Conservation (phyloP, 2,797 vertebrate species). For the Lepidocolaptes lacrymiger region DNA sequence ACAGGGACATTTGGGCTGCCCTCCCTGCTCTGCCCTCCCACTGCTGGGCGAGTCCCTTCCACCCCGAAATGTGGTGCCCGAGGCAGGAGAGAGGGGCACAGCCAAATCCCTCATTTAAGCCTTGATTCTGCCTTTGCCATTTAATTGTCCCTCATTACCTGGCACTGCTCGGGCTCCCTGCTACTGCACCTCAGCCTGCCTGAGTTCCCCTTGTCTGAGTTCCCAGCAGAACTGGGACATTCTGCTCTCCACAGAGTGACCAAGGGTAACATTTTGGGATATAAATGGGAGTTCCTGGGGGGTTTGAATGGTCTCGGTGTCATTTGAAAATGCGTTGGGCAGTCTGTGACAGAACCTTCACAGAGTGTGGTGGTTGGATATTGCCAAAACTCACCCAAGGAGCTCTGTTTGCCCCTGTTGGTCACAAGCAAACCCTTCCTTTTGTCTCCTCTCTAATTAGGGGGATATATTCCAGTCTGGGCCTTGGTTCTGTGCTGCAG, state of each 20-base stretch:
- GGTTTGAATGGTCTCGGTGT: background rate
- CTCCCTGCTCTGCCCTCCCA: background rate
- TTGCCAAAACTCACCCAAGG: background rate
- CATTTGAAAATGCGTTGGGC: background rate
- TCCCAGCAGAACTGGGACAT: background rate
- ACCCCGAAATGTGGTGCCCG: rapidly evolving
- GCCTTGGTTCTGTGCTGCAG: background rate
- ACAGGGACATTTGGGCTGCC: background rate
- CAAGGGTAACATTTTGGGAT: background rate
- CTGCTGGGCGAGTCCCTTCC: background rate
- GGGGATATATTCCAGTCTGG: background rate
- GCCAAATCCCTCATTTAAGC: rapidly evolving
- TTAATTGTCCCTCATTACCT: background rate
- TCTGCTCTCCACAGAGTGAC: background rate
- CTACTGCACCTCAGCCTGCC: background rate
- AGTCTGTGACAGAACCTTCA: background rate
- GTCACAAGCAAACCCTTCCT: background rate
- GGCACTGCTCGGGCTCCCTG: background rate
- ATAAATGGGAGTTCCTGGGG: background rate
- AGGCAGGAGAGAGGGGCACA: background rate
- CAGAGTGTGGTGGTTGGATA: background rate
- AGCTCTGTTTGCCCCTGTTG: rapidly evolving
- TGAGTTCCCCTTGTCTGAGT: background rate
- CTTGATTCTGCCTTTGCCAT: background rate
- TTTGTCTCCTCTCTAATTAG: background rate